These are phyloP conservation scores for Lasioglossum figueresi DNA, from an alignment of 2,888 invertebrate genomes.

Conservation along the genomic window DNA sequence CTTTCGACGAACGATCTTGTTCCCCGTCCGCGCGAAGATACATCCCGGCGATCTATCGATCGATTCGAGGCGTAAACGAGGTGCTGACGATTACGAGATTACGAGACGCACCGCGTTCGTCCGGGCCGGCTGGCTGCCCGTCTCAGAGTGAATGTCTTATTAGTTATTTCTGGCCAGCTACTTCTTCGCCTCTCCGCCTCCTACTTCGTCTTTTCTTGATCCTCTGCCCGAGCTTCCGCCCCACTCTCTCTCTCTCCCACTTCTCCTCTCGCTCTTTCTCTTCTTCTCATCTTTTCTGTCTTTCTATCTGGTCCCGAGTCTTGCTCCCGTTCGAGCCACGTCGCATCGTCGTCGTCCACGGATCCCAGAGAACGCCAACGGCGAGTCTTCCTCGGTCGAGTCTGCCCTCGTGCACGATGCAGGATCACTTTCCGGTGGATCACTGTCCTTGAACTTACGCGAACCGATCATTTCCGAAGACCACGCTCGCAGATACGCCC, in stretches of 20 bases:
- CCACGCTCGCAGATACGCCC: background rate
- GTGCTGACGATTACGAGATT: slow-evolving; percentile 62
- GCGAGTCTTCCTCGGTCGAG: background rate
- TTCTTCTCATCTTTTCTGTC: slow-evolving; percentile 53
- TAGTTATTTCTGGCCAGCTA: slow-evolving; percentile 83
- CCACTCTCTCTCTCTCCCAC: slow-evolving; percentile 36
- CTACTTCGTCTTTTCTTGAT: slow-evolving; percentile 67
- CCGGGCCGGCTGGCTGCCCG: slow-evolving; percentile 84
- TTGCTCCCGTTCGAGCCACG: slow-evolving; percentile 33
- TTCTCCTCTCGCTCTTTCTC: slow-evolving; percentile 43
- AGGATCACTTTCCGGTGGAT: slow-evolving; percentile 5
- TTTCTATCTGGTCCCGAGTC: background rate
- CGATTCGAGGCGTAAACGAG: slow-evolving; percentile 39
- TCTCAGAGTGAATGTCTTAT: slow-evolving; percentile 84
- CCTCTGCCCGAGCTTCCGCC: slow-evolving; percentile 63
- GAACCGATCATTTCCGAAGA: background rate
- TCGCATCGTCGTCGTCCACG: background rate
- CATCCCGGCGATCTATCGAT: slow-evolving; percentile 6
- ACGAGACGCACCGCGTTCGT: slow-evolving; percentile 82
- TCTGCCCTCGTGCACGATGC: background rate
- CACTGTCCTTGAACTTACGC: slow-evolving; percentile 49
- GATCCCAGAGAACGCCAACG: slow-evolving; percentile 23
- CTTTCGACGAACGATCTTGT: slow-evolving; percentile 26
- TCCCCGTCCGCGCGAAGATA: slow-evolving; percentile 21
- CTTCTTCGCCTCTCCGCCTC: slow-evolving; percentile 66